phyloP scores from a whole-genome alignment of 2,888 invertebrate species.

The Oxystoma pomonae region DNA sequence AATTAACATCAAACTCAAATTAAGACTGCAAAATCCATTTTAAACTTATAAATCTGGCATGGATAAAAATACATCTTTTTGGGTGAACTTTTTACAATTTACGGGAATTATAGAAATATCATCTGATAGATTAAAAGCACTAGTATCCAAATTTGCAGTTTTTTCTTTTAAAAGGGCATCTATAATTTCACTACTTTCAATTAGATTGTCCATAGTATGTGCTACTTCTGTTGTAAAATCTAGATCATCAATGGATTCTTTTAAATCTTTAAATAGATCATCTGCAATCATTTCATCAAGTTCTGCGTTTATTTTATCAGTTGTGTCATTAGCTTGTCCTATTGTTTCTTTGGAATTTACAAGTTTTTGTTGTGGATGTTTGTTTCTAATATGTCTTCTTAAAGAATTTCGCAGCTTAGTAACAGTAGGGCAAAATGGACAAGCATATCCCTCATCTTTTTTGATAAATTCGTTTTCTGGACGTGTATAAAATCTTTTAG shows the following conservation, averaged over 20 bases:
- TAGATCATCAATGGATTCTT: constrained; percentile 34
- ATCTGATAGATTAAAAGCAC: constrained; percentile 20
- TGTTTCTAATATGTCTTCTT: constrained; percentile 38
- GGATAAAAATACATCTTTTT: constrained; percentile 39
- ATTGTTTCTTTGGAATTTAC: not conserved
- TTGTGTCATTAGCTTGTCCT: constrained; percentile 9
- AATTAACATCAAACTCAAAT: too few species aligned
- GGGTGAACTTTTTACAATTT: constrained; percentile 4
- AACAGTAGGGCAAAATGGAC: constrained; percentile 39
- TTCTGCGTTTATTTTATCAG: constrained; percentile 10
- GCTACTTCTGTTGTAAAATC: constrained; percentile 33
- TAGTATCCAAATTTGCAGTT: constrained; percentile 29
- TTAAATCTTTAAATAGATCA: constrained; percentile 25
- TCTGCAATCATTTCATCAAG: constrained; percentile 6
- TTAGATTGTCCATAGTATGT: constrained; percentile 28
- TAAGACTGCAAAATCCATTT: too few species aligned
- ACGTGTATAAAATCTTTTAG: constrained; percentile 23
- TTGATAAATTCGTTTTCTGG: not conserved
- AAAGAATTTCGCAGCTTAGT: constrained; percentile 43
- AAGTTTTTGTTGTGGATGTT: constrained; percentile 34
- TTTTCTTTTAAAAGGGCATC: constrained; percentile 31
- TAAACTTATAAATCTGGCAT: constrained; percentile 46
- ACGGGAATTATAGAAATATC: constrained; percentile 2
- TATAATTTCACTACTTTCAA: constrained; percentile 27
- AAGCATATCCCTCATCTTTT: constrained; percentile 23